Conservation (phyloP, 2,113 vertebrate genomes). For the Struthio camelus region DNA sequence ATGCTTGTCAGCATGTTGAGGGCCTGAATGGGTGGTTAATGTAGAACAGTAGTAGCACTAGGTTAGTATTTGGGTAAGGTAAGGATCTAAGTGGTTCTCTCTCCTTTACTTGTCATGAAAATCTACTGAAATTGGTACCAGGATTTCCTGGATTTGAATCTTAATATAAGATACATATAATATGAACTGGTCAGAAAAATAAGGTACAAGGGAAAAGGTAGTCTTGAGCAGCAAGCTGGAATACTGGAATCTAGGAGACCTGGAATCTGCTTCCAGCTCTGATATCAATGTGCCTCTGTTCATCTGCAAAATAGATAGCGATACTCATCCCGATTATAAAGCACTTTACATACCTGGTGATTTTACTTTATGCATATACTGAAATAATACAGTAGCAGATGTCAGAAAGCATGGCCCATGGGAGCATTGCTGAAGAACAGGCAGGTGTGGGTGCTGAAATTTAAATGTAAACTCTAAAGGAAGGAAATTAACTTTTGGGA, state of each 20-base stretch:
- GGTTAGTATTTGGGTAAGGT: neutral
- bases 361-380: fast-evolving
- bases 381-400: neutral
- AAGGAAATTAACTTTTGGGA: neutral
- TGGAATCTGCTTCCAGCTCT: neutral
- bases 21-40: neutral
- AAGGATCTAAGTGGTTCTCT: neutral
- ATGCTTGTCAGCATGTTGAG: neutral
- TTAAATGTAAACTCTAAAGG: neutral
- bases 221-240: neutral
- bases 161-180: neutral
- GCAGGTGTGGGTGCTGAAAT: neutral
- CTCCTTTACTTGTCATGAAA: neutral
- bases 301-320: neutral
- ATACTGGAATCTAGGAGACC: neutral
- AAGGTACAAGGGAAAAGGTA: neutral
- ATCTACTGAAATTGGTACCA: neutral
- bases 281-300: neutral
- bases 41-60: neutral
- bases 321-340: neutral
- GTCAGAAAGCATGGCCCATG: neutral
- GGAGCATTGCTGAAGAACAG: neutral
- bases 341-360: fast-evolving
- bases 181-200: neutral
- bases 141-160: neutral